phyloP scores from a whole-genome alignment of 2,888 invertebrate genomes.

The Ditylenchus weischeri region DNA sequence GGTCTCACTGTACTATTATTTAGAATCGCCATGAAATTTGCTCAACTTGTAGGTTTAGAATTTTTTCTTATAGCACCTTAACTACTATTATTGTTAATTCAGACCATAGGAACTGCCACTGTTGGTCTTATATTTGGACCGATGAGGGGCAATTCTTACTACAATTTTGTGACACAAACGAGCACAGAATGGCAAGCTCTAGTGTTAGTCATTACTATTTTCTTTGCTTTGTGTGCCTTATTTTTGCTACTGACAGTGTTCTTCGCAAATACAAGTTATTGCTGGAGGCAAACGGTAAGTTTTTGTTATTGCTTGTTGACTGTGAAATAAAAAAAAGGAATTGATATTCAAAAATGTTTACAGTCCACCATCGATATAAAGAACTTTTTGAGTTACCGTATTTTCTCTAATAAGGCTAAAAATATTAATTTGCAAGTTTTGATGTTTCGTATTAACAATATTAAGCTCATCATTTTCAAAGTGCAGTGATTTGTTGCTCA shows the following conservation, averaged over 20 bases:
- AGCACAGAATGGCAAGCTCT: conserved; percentile 6
- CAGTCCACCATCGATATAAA: no score
- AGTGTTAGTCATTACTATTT: background rate
- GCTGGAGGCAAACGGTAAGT: conserved; percentile 48
- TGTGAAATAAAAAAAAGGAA: background rate
- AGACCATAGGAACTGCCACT: conserved; percentile 49
- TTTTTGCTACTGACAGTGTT: conserved; percentile 42
- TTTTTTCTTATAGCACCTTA: background rate
- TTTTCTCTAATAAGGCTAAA: no score
- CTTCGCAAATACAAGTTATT: conserved; percentile 36
- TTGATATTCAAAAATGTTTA: no score
- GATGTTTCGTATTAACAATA: no score
- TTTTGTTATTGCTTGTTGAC: conserved; percentile 10
- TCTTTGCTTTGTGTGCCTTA: conserved; percentile 30
- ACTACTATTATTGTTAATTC: conserved; percentile 6
- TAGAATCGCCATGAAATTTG: conserved; percentile 35
- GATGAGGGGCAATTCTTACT: conserved; percentile 42
- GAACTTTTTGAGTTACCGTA: no score
- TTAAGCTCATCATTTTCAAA: no score
- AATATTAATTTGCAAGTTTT: no score
- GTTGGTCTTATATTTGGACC: conserved; percentile 51
- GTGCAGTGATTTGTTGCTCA: no score
- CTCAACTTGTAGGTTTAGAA: conserved; percentile 40
- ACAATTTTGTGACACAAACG: conserved; percentile 43
- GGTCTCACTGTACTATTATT: background rate